Evolutionary conservation across 2,888 invertebrate genomes (phyloP), one percentile per base, ranked within the genome.

Genomic region (Scotopteryx bipunctaria): DNA sequence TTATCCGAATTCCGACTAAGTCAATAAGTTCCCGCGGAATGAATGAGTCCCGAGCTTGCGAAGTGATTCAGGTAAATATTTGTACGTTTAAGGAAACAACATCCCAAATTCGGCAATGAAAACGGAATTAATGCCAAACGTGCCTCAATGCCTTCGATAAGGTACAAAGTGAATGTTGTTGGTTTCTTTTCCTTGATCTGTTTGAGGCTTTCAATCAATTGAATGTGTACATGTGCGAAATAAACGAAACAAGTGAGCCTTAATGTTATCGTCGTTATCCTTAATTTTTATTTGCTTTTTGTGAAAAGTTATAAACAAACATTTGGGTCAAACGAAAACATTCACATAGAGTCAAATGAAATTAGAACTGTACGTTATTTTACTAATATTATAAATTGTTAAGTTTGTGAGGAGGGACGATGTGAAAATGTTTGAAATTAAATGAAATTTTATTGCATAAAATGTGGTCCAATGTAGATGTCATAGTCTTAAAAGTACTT

Each of bases 1-100:
- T 66, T 56, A 56, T 45, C 49, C 27, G 9, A 51, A 50, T 56
- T 54, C 47, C 48, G 40, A 31, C 33, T 9, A 52, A 54, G 52
- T 40, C 52, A 45, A 55, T 52, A 55, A 55, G 52, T 50, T 59
- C 36, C 48, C 37, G 43, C 43, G 19, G 50, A 55, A 58, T 55
- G 51, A 54, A 57, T 59, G 53, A 47, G 53, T 47, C 48, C 16
- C 23, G 15, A 25, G 31, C 19, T 38, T 19, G 14, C 21, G 14
- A 25, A 32, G 40, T 9, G 14, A 21, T 11, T 36, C 46, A 29
- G 37, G 17, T 38, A 44, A 17, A 44, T 33, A 42, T 44, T 41
- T 44, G 49, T 37, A 15, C 40, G 33, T 41, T 27, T 27, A 35
- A 27, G 47, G 25, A 41, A 35, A 41, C 27, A 33, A 47, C 46